Base-by-base conservation (phyloP, 2,888 invertebrate species). In the Myopa tessellatipennis region DNA sequence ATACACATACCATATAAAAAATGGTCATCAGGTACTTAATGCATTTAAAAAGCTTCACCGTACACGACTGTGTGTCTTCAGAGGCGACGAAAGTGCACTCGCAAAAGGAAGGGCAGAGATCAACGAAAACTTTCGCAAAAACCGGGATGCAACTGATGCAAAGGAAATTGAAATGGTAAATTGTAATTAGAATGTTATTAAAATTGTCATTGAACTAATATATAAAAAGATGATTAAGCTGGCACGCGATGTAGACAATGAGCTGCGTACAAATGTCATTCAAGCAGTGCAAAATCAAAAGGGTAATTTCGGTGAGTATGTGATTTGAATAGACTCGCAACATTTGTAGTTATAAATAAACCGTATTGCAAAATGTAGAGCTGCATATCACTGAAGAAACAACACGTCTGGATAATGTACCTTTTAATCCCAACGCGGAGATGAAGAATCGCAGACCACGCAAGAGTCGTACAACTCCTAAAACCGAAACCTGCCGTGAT, bases 41-140 rank as follows among this genome's bases (percentile, higher is more conserved):
- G 91, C 91, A 78, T 96, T 95, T 82, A 95, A 95, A 88, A 91
- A 90, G 77, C 89, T 96, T 8, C 95, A 96, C 85, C 91, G 91
- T 82, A 92, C 95, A 0, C 90, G 95, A 76, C 86, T 92, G 82
- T 89, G 88, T 79, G 92, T 94, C 26, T 96, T 96, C 87, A 86
- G 90, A 75, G 94, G 92, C 16, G 95, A 96, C 86, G 83, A 89
- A 16, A 87, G 85, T 79, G 93, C 95, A 0, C 88, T 95, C 63
- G 84, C 86, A 79, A 93, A 92, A 81, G 92, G 92, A 2, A 91
- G 95, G 83, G 82, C 89, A n/a, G 93, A 92, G 90, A 95, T 96
- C 79, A 95, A 96, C 88, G 92, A 93, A 72, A 94, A 94, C 85
- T 96, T 92, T 88, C 91, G 88, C 81, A 94, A 94, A 87, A 92